These are phyloP conservation scores for Oncopodura yosiiana DNA, from an alignment of 1,140 invertebrate species.

Conservation along the genomic window DNA sequence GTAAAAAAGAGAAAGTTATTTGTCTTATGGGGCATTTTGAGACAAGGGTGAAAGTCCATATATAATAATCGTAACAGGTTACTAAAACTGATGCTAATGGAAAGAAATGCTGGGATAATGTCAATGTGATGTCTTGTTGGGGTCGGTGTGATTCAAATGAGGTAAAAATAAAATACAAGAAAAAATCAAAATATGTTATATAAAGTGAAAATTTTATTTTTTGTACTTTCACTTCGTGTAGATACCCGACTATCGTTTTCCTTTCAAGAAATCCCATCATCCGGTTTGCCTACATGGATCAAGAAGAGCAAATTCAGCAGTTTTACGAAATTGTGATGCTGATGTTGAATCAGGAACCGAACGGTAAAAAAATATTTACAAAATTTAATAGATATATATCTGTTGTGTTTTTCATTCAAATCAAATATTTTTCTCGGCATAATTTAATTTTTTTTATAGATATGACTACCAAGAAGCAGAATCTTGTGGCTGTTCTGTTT, in stretches of 20 bases:
- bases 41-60: not conserved
- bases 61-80: slow-evolving; percentile 36
- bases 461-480: slow-evolving; percentile 56
- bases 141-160: slow-evolving; percentile 73
- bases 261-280: slow-evolving; percentile 69
- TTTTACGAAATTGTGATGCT: slow-evolving; percentile 54
- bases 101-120: slow-evolving; percentile 56
- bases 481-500: slow-evolving; percentile 49
- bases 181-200: not conserved
- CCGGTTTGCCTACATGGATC: slow-evolving; percentile 70
- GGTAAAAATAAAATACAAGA: slow-evolving; percentile 40
- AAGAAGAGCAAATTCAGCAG: slow-evolving; percentile 45
- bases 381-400: not conserved
- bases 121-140: slow-evolving; percentile 67
- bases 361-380: slow-evolving; percentile 21
- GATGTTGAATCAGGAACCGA: slow-evolving; percentile 48
- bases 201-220: not conserved
- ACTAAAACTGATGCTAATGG: slow-evolving; percentile 53
- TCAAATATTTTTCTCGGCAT: not conserved
- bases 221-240: slow-evolving; percentile 35
- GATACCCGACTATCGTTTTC: slow-evolving; percentile 76
- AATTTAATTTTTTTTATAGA: slow-evolving; percentile 11
- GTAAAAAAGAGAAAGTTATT: not conserved
- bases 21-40: not conserved
- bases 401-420: not conserved